Conservation (phyloP, 2,113 vertebrate species). For the Pterophyllum scalare region DNA sequence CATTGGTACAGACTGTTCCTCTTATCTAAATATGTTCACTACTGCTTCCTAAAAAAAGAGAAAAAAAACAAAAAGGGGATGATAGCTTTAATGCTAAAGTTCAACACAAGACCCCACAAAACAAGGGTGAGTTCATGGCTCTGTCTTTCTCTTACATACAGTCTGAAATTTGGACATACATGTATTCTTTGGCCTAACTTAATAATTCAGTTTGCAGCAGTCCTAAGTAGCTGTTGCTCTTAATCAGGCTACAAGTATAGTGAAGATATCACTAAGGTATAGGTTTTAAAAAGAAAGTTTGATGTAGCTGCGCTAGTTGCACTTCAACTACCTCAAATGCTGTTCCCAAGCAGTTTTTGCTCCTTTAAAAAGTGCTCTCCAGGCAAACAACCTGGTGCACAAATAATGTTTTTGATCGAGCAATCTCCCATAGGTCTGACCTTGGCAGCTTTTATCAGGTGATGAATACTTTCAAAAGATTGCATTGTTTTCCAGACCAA, state of each 20-base stretch:
- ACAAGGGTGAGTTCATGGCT: background rate
- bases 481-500: slow-evolving; percentile 55
- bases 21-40: background rate
- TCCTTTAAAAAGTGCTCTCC: slow-evolving; percentile 50
- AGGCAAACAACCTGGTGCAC: slow-evolving; percentile 36
- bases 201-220: background rate
- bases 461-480: slow-evolving; percentile 73
- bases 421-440: slow-evolving; percentile 66
- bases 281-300: slow-evolving; percentile 32
- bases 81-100: background rate
- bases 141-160: background rate
- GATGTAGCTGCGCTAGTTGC: slow-evolving; percentile 30
- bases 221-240: background rate
- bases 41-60: background rate
- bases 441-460: slow-evolving; percentile 76
- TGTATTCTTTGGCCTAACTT: background rate
- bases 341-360: slow-evolving; percentile 21
- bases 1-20: background rate
- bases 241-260: background rate
- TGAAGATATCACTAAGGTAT: background rate
- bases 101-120: too few relatives aligned
- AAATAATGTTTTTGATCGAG: slow-evolving; percentile 60
- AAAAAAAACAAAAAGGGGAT: background rate
- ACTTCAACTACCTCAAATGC: slow-evolving; percentile 5
- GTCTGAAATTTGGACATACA: background rate